Evolutionary conservation across 2,113 vertebrate genomes (phyloP).

Genomic region (Orientallactaga bullata): DNA sequence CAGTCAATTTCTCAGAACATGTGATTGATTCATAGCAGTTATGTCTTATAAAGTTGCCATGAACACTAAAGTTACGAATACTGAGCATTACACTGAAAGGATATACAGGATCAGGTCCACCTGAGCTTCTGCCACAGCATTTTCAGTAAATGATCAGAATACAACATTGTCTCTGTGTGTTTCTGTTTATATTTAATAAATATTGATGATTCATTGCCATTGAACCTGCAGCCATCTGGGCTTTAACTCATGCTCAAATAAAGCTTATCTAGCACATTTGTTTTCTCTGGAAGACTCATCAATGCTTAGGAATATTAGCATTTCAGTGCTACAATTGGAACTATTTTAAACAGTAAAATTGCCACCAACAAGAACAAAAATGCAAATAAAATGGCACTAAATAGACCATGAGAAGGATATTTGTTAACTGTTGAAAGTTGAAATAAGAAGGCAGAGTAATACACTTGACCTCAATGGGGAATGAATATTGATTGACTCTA

Average conservation of each 20-base stretch:
- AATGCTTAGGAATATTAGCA: not conserved
- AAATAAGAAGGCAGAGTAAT: not conserved
- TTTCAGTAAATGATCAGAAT: not conserved
- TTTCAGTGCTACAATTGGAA: too few species aligned
- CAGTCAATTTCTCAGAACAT: not conserved
- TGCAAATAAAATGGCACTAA: not conserved
- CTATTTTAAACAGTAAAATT: not conserved
- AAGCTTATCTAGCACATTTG: not conserved
- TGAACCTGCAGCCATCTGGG: not conserved
- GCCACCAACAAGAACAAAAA: not conserved
- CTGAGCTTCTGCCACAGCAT: not conserved
- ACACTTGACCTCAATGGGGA: too few species aligned
- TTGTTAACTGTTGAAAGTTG: not conserved
- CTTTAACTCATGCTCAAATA: too few species aligned
- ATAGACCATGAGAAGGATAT: not conserved
- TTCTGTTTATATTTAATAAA: not conserved
- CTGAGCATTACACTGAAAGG: not conserved
- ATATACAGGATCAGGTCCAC: rapidly evolving
- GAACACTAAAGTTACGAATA: not conserved
- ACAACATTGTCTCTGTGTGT: not conserved
- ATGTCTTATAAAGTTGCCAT: not conserved
- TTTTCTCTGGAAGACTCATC: not conserved
- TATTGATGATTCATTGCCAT: too few species aligned
- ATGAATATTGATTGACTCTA: too few species aligned
- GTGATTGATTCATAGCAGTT: too few species aligned